Evolutionary conservation across 2,797 vertebrate genomes (phyloP), one percentile per base, ranked within the genome.

Genomic region (Ibycter americanus): DNA sequence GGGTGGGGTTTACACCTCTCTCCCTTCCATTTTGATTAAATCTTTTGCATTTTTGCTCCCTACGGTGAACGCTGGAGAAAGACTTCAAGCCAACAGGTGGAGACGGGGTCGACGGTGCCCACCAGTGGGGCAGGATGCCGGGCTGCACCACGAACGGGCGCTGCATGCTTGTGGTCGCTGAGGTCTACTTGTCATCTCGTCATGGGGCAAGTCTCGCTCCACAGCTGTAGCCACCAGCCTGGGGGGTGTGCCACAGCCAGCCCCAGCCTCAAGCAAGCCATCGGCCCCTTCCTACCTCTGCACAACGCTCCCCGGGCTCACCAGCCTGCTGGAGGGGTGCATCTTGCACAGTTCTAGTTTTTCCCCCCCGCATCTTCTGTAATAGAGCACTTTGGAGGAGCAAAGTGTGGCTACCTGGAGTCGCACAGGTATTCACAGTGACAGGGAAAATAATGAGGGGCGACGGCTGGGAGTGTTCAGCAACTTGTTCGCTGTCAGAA

Each of bases 131-230:
- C 21, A 32, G 79, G 67, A 58, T 80, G 70, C 36, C 59, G 79
- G 32, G 23, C 36, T 13, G 40, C 25, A 10, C 61, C 32, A 2
- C 21, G 1, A 32, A 19, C 21, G 46, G n/a, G 44, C 1, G 5
- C 26, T 5, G 2, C 22, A 6, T 0, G 0, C 26, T 4, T 19
- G 59, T 0, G 0, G 11, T 34, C 9, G 0, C 76, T 31, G 42
- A 74, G 66, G 14, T 42, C 38, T 36, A 1, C 38, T 23, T 15
- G 56, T 38, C 17, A 0, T 15, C 82, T n/a, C 1, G 0, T 40
- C 54, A 6, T 0, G 0, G 59, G 42, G 15, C 0, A 0, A 62
- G n/a, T 32, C 32, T 63, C 10, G 0, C 42, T 8, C 0, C 0
- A 44, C 26, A 66, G 59, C 44, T 3, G 1, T 26, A 7, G 29